These are phyloP conservation scores for Brienomyrus longianalis DNA, from an alignment of 2,113 vertebrate genomes.

Conservation along the genomic window DNA sequence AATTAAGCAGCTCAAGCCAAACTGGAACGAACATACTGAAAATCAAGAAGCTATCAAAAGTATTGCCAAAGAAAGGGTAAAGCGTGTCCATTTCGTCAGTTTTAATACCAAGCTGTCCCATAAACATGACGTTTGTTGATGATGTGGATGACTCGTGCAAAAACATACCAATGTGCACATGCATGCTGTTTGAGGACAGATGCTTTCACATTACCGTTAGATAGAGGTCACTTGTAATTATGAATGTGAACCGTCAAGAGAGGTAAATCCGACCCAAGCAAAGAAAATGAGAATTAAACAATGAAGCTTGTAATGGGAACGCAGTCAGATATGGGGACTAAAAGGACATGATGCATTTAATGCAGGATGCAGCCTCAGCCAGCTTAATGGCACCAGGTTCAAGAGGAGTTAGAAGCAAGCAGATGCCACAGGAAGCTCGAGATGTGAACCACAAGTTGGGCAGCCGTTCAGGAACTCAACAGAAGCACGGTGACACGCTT, in stretches of 20 bases:
- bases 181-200: not conserved
- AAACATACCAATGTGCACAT: not conserved
- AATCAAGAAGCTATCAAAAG: not conserved
- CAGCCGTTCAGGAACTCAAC: not conserved
- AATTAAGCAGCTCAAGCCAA: not conserved
- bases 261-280: not conserved
- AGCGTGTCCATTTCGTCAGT: not conserved
- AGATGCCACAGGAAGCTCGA: not conserved
- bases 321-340: not conserved
- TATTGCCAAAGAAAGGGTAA: not conserved
- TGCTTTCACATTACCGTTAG: not conserved
- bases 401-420: not conserved
- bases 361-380: not conserved
- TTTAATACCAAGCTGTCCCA: not conserved
- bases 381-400: not conserved
- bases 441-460: not conserved
- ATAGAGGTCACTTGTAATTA: not conserved
- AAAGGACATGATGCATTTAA: not conserved
- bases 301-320: not conserved
- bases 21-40: not conserved
- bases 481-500: not conserved
- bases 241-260: not conserved
- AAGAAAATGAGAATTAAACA: not conserved
- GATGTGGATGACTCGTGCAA: not conserved
- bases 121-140: not conserved